Base-by-base conservation (phyloP, 53 echinoderm and acorn worm genomes). In the Patiria pectinifera region DNA sequence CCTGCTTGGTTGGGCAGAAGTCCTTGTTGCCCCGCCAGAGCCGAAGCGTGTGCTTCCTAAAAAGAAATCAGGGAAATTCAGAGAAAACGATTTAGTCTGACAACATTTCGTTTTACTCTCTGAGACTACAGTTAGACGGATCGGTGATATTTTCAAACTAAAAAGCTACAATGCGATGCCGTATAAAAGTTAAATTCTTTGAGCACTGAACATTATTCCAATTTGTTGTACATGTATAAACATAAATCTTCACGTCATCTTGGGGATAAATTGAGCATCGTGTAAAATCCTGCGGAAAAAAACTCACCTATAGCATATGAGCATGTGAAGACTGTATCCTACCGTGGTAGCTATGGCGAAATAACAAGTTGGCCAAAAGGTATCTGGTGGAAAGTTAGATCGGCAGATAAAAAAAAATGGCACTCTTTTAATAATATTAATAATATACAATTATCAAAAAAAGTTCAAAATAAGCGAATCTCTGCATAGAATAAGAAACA, bases 11-110 rank as follows among this genome's bases (percentile, higher is more conserved):
- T 0, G 97, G 97, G 71, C 95, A 95, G 77, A 97, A 97, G 53
- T 92, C 82, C 62, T 48, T 82, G 11, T 92, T 91, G 10, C 97
- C 97, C 63, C 87, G 83, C 95, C 96, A 97, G 26, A 97, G 85
- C 16, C 87, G 82, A 24, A 97, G 83, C 4, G 96, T 97, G 77
- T 97, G 91, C 66, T 87, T 70, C 81, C 95, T 96, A 85, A 11
- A 60, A 82, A 60, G n/a, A 49, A 85, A 70, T 4, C 22, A 11
- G 59, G 8, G 6, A 59, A 22, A 3, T 14, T 18, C 66, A 66
- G 15, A 66, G 66, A 66, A 60, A 66, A 66, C 14, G 19, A 66
- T 11, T 11, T 66, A 3, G 66, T 66, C 66, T 66, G 66, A 66
- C 3, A 66, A 66, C 53, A 8, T 53, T 53, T 53, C 53, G 5